Conservation (phyloP, 92 coral and sea anemone genomes). For the Heteractis magnifica region DNA sequence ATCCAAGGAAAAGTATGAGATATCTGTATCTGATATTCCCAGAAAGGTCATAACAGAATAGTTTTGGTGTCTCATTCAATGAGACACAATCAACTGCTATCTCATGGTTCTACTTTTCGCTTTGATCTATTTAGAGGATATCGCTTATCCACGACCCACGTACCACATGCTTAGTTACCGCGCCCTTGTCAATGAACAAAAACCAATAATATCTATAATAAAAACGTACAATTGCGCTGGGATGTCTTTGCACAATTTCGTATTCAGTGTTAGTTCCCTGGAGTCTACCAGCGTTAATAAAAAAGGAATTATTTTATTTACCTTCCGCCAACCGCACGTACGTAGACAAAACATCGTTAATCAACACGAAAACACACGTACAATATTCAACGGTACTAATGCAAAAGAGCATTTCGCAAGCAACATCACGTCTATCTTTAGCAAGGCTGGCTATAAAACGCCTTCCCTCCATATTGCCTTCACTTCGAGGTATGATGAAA, state of each 20-base stretch:
- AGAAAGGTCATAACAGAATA: too few species aligned
- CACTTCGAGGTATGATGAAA: not conserved
- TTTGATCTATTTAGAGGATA: not conserved
- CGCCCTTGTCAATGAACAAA: not conserved
- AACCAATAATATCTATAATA: not conserved
- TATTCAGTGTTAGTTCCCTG: not conserved
- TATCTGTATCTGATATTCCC: too few species aligned
- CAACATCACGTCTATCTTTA: not conserved
- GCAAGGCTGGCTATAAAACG: not conserved
- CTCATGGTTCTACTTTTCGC: too few species aligned
- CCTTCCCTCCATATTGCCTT: not conserved
- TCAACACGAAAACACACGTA: not conserved
- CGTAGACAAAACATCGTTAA: not conserved
- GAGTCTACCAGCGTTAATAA: not conserved
- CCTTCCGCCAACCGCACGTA: not conserved
- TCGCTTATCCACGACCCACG: not conserved
- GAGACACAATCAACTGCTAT: too few species aligned
- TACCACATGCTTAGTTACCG: not conserved
- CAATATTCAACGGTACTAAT: not conserved
- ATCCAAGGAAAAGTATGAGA: too few species aligned
- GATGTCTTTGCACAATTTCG: not conserved
- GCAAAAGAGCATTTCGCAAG: not conserved
- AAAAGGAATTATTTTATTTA: not conserved
- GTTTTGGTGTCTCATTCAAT: too few species aligned
- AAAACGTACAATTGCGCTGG: not conserved